phyloP scores from a whole-genome alignment of 2,888 invertebrate species.

The Callyntrura guangdongensis region DNA sequence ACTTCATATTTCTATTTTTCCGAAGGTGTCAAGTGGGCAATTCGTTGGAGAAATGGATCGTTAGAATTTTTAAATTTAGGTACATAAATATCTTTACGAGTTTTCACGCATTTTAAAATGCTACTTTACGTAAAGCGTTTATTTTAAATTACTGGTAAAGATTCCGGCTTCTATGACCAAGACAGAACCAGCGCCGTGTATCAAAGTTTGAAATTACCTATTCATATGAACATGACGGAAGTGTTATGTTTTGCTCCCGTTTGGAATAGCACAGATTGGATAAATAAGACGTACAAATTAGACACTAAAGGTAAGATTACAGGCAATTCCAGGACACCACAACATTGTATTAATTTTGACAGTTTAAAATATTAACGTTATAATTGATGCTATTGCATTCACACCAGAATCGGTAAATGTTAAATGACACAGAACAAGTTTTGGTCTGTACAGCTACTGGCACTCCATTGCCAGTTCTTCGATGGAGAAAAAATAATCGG shows the following conservation, averaged over 20 bases:
- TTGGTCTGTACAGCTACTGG: constrained; percentile 77
- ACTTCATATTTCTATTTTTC: constrained; percentile 75
- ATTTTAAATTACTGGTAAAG: background rate
- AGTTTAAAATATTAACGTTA: no score
- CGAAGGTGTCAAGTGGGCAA: constrained; percentile 78
- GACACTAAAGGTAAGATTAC: constrained; percentile 70
- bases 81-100: constrained; percentile 6
- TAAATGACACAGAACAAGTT: constrained; percentile 80
- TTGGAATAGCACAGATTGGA: constrained; percentile 83
- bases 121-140: background rate
- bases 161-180: constrained; percentile 42
- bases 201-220: constrained; percentile 62
- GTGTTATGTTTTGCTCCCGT: constrained; percentile 83
- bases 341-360: background rate
- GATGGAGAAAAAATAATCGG: constrained; percentile 83
- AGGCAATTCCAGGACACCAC: no score
- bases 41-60: constrained; percentile 75
- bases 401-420: constrained; percentile 78
- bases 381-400: no score
- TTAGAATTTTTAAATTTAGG: constrained; percentile 68
- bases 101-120: background rate
- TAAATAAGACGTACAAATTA: constrained; percentile 68
- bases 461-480: constrained; percentile 78
- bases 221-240: constrained; percentile 78
- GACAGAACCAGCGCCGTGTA: constrained; percentile 49